Percentiles rank a stretch among this genome's conserved stretches.
phyloP scores from a whole-genome alignment of 2,797 vertebrate genomes.

The Pangasius larnaudii region DNA sequence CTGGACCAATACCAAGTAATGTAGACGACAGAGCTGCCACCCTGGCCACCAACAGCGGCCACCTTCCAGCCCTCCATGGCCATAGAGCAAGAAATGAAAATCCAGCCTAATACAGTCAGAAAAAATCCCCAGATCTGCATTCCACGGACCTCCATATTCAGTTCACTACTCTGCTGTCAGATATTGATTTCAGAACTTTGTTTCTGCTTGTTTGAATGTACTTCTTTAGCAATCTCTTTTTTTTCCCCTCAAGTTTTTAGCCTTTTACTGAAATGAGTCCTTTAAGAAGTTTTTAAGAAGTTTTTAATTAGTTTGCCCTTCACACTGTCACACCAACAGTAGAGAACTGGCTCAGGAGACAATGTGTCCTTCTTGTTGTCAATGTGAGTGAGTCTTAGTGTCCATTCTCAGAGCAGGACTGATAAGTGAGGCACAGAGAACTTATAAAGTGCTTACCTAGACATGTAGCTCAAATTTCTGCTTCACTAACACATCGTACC shows the following conservation, averaged over 20 bases:
- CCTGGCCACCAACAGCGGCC: slow-evolving; percentile 83
- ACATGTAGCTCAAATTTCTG: slow-evolving; percentile 67
- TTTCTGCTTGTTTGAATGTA: too few relatives aligned
- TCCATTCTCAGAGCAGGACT: slow-evolving; percentile 64
- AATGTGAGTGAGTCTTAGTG: slow-evolving; percentile 62
- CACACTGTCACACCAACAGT: neutral
- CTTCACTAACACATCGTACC: neutral
- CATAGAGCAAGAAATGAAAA: slow-evolving; percentile 89
- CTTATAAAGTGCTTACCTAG: slow-evolving; percentile 59
- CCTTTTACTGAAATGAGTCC: neutral
- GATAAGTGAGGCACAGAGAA: slow-evolving; percentile 29
- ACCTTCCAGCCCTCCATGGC: slow-evolving; percentile 97
- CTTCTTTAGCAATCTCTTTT: neutral
- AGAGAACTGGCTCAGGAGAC: neutral
- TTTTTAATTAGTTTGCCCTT: neutral
- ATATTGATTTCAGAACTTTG: neutral
- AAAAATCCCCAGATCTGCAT: slow-evolving; percentile 91
- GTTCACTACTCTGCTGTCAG: neutral
- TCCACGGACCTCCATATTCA: slow-evolving; percentile 81
- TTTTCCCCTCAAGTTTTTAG: neutral
- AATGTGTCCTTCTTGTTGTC: slow-evolving; percentile 29
- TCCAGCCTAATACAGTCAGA: slow-evolving; percentile 87
- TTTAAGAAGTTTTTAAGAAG: neutral
- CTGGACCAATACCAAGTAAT: slow-evolving; percentile 94
- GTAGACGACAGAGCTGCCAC: slow-evolving; percentile 82